phyloP scores from a whole-genome alignment of 2,797 vertebrate genomes.

The Ibycter americanus region DNA sequence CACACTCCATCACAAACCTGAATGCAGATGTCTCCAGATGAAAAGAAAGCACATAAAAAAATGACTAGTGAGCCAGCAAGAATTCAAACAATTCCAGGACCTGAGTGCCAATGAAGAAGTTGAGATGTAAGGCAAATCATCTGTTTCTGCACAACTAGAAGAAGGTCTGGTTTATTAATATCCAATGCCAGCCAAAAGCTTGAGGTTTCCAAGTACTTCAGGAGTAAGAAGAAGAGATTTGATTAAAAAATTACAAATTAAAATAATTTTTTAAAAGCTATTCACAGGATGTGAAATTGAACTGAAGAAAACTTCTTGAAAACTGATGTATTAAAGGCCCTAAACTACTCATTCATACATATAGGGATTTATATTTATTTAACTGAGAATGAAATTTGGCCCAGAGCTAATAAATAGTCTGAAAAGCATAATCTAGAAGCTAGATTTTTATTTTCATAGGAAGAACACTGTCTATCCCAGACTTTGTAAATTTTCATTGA shows the following conservation, averaged over 20 bases:
- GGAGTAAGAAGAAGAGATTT: not conserved
- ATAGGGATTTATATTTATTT: not conserved
- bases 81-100: slow-evolving; percentile 58
- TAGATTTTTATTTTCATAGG: not conserved
- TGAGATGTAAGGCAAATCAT: slow-evolving; percentile 48
- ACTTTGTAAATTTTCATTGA: not conserved
- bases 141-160: slow-evolving; percentile 55
- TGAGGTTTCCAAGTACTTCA: not conserved
- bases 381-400: not conserved
- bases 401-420: not conserved
- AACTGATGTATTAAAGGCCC: not conserved
- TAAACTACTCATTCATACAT: not conserved
- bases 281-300: not conserved
- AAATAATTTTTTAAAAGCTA: not conserved
- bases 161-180: slow-evolving; percentile 60
- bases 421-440: not conserved
- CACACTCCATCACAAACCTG: not conserved
- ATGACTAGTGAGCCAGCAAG: slow-evolving; percentile 38
- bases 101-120: slow-evolving; percentile 31
- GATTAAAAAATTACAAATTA: not conserved
- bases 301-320: not conserved
- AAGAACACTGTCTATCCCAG: not conserved
- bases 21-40: slow-evolving; percentile 55
- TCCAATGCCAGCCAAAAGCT: slow-evolving; percentile 8
- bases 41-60: slow-evolving; percentile 68